Evolutionary conservation across 1,140 invertebrate species (phyloP).

Genomic region (Bombus huntii): DNA sequence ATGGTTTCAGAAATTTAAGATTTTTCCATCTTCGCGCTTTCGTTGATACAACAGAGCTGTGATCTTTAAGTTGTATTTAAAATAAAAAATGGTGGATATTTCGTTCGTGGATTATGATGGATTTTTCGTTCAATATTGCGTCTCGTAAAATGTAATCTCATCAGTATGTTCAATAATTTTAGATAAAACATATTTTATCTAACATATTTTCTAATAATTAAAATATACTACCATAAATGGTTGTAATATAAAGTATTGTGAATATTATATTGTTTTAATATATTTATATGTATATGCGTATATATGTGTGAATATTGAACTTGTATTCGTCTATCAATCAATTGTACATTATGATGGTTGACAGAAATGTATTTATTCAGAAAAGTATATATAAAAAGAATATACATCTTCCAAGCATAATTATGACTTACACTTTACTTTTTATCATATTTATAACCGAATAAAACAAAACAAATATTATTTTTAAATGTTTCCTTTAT

Average conservation of each 20-base stretch:
- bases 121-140: not conserved
- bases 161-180: too few relatives aligned
- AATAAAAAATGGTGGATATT: not conserved
- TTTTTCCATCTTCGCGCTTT: not conserved
- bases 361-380: slow-evolving; percentile 13
- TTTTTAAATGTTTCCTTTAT: too few relatives aligned
- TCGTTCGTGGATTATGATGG: too few relatives aligned
- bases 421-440: not conserved
- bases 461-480: not conserved
- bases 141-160: not conserved
- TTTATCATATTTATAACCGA: not conserved
- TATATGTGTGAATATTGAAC: not conserved
- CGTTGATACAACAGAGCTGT: not conserved
- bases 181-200: not conserved
- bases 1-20: not conserved
- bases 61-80: not conserved
- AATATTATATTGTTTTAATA: not conserved
- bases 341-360: not conserved
- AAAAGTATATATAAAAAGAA: slow-evolving; percentile 10
- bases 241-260: not conserved
- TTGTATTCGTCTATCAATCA: not conserved
- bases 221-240: too few relatives aligned
- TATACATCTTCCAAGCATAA: not conserved
- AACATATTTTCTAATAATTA: too few relatives aligned
- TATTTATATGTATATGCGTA: not conserved